A percentile compares a stretch with the other conserved stretches of the same genome.
Conservation (phyloP, 2,113 vertebrate species). For the Tragulus kanchil region DNA sequence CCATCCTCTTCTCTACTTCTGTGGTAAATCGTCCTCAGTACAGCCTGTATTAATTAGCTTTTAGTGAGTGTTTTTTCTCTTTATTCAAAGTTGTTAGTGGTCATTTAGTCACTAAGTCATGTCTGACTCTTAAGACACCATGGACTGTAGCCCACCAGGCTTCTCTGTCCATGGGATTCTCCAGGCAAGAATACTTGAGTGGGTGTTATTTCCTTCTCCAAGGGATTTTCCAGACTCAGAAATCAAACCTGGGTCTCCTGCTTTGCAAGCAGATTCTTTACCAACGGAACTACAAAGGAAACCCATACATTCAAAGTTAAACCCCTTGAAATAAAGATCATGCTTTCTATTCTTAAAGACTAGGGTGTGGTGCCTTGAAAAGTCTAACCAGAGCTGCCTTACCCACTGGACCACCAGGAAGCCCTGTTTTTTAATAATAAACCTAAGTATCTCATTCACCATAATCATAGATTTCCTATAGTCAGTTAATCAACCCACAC, state of each 20-base stretch:
- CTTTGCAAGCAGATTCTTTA: no score
- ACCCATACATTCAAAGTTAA: conserved; percentile 66
- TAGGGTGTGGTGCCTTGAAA: not conserved
- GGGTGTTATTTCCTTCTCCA: no score
- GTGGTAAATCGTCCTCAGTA: conserved; percentile 28
- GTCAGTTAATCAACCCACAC: not conserved
- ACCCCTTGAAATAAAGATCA: conserved; percentile 62
- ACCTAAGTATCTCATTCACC: not conserved
- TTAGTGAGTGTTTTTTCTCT: conserved; percentile 55
- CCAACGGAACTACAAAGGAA: no score
- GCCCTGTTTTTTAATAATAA: not conserved
- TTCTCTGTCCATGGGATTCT: no score
- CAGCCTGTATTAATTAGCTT: conserved; percentile 48
- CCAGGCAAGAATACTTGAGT: no score
- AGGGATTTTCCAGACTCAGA: no score
- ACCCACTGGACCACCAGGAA: no score
- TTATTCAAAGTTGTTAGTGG: no score
- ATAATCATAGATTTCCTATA: not conserved
- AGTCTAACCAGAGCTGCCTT: not conserved
- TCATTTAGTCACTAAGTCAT: no score
- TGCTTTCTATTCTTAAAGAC: conserved; percentile 17
- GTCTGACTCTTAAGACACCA: no score
- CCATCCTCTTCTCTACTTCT: conserved; percentile 32
- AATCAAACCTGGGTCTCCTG: no score
- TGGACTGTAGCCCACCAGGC: no score